Percentiles rank a stretch among this genome's conserved stretches.
Evolutionary conservation across 2,113 vertebrate genomes (phyloP).

Genomic region (Psephotus haematonotus): DNA sequence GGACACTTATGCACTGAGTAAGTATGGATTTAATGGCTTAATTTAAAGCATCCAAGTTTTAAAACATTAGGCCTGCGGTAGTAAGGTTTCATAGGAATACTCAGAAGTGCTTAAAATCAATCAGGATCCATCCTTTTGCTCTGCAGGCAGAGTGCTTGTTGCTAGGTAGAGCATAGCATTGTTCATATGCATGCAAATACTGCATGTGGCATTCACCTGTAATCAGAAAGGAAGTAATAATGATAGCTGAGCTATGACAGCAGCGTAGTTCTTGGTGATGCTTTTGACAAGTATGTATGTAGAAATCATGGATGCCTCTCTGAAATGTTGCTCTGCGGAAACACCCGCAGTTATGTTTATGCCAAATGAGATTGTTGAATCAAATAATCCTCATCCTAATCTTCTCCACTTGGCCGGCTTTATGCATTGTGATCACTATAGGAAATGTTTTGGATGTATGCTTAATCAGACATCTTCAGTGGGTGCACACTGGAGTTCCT

Average conservation of each 20-base stretch:
- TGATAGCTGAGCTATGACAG: neutral
- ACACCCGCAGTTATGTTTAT: neutral
- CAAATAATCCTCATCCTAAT: neutral
- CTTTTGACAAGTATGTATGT: neutral
- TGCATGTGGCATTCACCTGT: neutral
- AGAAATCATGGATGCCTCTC: neutral
- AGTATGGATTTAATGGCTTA: slow-evolving; percentile 46
- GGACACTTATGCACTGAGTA: slow-evolving; percentile 31
- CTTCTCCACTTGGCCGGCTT: neutral
- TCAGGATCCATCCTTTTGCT: neutral
- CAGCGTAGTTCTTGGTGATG: neutral
- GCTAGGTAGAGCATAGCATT: neutral
- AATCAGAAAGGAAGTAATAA: neutral
- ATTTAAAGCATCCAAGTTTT: slow-evolving; percentile 45
- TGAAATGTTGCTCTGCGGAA: neutral
- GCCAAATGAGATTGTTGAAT: neutral
- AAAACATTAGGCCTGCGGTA: neutral
- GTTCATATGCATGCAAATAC: neutral
- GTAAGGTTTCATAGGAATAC: neutral
- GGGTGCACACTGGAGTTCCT: neutral
- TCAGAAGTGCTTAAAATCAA: neutral
- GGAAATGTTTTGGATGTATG: neutral
- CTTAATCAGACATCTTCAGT: neutral
- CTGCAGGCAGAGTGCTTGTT: neutral
- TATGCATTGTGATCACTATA: neutral